phyloP scores from a whole-genome alignment of 2,797 vertebrate species.

The Esox masquinongy region DNA sequence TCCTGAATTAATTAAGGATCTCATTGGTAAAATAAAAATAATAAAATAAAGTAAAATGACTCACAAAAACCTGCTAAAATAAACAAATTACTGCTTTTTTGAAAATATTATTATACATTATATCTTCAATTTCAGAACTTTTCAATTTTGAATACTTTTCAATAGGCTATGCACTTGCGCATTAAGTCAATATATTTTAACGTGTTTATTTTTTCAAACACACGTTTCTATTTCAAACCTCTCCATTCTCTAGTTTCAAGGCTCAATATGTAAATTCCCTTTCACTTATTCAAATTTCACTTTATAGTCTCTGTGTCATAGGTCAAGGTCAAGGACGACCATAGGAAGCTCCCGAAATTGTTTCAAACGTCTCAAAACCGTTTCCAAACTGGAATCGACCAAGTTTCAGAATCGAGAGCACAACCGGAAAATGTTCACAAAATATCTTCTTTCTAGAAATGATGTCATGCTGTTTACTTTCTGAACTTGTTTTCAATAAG shows the following conservation, averaged over 20 bases:
- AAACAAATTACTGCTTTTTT: background rate
- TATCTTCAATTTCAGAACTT: background rate
- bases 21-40: no score
- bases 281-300: background rate
- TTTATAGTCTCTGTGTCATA: conserved; percentile 1
- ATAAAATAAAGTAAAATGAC: background rate
- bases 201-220: background rate
- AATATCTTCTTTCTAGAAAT: background rate
- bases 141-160: background rate
- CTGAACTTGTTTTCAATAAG: background rate
- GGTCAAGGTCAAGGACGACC: conserved; percentile 14
- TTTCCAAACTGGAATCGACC: background rate
- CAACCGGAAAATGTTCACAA: background rate
- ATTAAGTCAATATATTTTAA: background rate
- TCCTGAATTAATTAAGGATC: no score
- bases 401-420: background rate
- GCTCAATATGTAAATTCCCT: background rate
- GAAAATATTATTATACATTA: background rate
- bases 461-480: background rate
- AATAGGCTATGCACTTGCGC: background rate
- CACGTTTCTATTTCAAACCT: background rate
- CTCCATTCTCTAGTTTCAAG: background rate
- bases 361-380: background rate
- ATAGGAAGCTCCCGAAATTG: background rate
- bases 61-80: background rate